Evolutionary conservation across 2,888 invertebrate species (phyloP), one percentile per base, ranked within the genome.

Genomic region (Bellardia bayeri): DNA sequence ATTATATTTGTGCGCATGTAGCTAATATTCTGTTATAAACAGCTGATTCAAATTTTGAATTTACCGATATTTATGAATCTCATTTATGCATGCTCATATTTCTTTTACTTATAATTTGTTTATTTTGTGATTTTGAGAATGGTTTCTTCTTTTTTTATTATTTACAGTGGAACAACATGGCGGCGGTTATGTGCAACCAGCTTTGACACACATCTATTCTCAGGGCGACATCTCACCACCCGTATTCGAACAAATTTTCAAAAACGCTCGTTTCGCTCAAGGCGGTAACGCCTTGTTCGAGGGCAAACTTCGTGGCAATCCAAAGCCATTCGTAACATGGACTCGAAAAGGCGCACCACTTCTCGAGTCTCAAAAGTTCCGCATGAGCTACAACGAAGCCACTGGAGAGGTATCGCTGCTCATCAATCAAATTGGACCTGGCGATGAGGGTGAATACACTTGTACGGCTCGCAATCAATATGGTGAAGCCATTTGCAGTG

Each of bases 401-500:
- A 98, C 97, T 89, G 99, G 99, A 79, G 96, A 97, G 89, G 97
- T 98, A 90, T 97, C 97, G 87, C 95, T 99, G 91, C 96, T 98
- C 91, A 99, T 99, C 92, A 97, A 97, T 93, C 97, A 98, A 93
- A 98, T 99, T 91, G 98, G 98, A 87, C 98, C 98, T 82, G 98
- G 98, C 75, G 98, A 99, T 94, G 98, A 98, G 93, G 99, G 98
- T 90, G 98, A 99, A 94, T 99, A 99, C 94, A 98, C 98, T 1
- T 98, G 98, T 94, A 97, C 97, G 86, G 98, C 98, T 68, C 96
- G 97, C 91, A 99, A 99, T 94, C 97, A 98, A 92, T 98, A 98
- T 91, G 99, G 99, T 86, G 98, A 99, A 94, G 98, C 99, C 63
- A 98, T 99, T 91, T 98, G 98, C 94, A 98, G 98, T 86, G 98